These are phyloP conservation scores for Anthophora plumipes DNA, from an alignment of 2,888 invertebrate species.

Conservation along the genomic window DNA sequence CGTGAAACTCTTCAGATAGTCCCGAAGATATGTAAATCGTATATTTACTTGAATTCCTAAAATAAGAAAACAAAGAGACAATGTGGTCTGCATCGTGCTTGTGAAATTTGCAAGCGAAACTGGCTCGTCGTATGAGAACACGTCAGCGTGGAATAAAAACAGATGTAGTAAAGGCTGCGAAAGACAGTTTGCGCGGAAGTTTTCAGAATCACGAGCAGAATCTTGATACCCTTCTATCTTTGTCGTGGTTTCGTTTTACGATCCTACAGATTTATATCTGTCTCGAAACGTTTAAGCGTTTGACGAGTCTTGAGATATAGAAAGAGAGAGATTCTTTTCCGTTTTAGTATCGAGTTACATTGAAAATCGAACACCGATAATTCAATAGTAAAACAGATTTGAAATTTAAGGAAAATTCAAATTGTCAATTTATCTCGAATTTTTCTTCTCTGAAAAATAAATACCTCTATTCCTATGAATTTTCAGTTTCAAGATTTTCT, in stretches of 20 bases:
- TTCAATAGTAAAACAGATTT: too few relatives aligned
- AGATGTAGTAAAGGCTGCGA: neutral
- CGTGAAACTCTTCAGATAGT: neutral
- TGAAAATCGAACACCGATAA: too few relatives aligned
- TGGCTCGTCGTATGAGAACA: neutral
- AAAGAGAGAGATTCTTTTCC: too few relatives aligned
- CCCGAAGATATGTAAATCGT: neutral
- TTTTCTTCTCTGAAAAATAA: too few relatives aligned
- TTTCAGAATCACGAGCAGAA: slow-evolving; percentile 1
- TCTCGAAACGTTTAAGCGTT: neutral
- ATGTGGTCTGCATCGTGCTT: neutral
- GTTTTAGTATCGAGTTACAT: too few relatives aligned
- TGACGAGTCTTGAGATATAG: too few relatives aligned
- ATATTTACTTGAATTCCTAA: neutral
- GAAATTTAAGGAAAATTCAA: too few relatives aligned
- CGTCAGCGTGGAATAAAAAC: neutral
- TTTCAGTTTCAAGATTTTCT: too few relatives aligned
- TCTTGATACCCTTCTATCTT: neutral
- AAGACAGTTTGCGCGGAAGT: neutral
- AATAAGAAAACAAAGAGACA: neutral
- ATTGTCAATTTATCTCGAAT: too few relatives aligned
- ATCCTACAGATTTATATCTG: neutral
- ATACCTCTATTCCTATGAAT: too few relatives aligned
- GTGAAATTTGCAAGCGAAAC: slow-evolving; percentile 6
- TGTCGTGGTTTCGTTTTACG: neutral